Conservation (phyloP, 2,888 invertebrate genomes). For the Cheilosia pagana region DNA sequence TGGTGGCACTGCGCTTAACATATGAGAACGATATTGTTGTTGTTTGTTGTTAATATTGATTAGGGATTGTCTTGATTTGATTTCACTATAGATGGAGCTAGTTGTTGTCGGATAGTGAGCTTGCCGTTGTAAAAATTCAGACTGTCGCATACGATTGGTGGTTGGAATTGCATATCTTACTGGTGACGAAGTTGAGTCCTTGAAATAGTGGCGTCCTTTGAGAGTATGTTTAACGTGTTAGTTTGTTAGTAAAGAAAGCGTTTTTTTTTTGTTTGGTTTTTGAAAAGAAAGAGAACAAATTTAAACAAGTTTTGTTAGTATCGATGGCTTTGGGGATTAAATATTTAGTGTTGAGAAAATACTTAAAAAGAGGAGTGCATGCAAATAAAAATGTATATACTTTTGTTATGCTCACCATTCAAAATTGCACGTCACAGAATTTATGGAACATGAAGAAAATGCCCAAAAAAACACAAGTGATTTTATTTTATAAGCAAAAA, state of each 20-base stretch:
- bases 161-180: conserved; percentile 55
- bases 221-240: neutral
- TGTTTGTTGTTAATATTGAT: conserved; percentile 5
- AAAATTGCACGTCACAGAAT: too few relatives aligned
- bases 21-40: conserved; percentile 22
- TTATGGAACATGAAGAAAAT: too few relatives aligned
- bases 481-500: too few relatives aligned
- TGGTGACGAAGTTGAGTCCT: conserved; percentile 39
- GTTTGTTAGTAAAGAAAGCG: conserved; percentile 30
- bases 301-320: neutral
- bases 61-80: conserved; percentile 10
- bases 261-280: conserved; percentile 15
- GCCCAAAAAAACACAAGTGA: too few relatives aligned
- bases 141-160: conserved; percentile 35
- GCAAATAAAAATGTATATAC: neutral
- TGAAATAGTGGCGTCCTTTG: conserved; percentile 37
- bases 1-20: conserved; percentile 27
- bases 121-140: conserved; percentile 1
- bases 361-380: neutral
- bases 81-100: conserved; percentile 27
- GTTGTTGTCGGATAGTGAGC: conserved; percentile 3
- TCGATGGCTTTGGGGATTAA: neutral
- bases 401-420: neutral
- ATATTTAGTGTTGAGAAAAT: neutral
- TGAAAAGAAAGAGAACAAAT: conserved; percentile 23